These are phyloP conservation scores for Apeira syringaria DNA, from an alignment of 2,888 invertebrate genomes.

Conservation along the genomic window DNA sequence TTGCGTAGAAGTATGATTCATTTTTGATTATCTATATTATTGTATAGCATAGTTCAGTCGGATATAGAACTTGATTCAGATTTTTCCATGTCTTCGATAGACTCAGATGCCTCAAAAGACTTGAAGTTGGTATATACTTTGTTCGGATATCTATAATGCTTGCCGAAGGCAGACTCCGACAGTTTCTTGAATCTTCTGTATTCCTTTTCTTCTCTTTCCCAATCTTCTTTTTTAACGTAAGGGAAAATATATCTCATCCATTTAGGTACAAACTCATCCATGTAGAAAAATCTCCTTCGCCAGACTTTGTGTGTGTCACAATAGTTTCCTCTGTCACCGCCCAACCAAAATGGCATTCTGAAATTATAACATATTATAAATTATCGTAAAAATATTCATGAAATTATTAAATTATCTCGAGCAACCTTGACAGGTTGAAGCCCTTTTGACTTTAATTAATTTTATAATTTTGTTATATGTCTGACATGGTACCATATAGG, in stretches of 20 bases:
- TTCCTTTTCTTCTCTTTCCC: constrained; percentile 53
- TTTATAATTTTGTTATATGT: no score
- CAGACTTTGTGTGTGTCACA: constrained; percentile 56
- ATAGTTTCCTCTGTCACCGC: constrained; percentile 49
- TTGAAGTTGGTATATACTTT: constrained; percentile 9
- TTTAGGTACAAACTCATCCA: constrained; percentile 57
- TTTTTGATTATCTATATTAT: no score
- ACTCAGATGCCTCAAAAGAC: constrained; percentile 8
- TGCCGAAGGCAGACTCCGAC: constrained; percentile 57
- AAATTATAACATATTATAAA: constrained; percentile 1
- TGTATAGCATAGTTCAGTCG: background rate
- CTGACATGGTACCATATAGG: no score
- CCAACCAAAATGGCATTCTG: constrained; percentile 58
- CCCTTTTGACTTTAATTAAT: no score
- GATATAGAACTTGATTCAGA: constrained; percentile 5
- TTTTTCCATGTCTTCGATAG: constrained; percentile 3
- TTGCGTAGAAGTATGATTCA: no score
- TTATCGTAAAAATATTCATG: no score
- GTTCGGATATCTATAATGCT: constrained; percentile 35
- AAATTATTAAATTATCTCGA: no score
- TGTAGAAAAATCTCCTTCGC: constrained; percentile 56
- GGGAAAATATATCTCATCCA: constrained; percentile 50
- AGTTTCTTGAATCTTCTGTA: constrained; percentile 49
- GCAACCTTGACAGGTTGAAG: no score
- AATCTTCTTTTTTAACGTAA: constrained; percentile 50